Evolutionary conservation across 2,888 invertebrate species (phyloP), one percentile per base, ranked within the genome.

Genomic region (Scaptomyza tumidula): DNA sequence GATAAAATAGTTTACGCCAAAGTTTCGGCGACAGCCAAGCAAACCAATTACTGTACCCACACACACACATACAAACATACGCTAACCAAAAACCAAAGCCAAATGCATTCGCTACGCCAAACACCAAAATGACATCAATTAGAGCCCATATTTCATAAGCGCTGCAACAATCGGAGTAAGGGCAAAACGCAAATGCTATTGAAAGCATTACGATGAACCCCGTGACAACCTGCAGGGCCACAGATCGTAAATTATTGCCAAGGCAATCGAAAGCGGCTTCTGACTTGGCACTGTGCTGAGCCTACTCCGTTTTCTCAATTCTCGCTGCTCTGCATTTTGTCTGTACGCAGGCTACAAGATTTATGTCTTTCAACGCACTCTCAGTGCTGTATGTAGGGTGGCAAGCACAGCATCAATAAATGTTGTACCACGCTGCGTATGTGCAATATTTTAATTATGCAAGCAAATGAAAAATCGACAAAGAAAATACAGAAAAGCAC

Each of bases 361-460:
- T 79, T 81, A 79, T 79, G 82, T 67, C 66, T 81, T 55, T 66
- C 53, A 54, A 24, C 68, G 71, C 45, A 48, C 64, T 41, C 9
- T 64, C 59, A 44, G 59, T 53, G 50, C 61, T 19, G 43, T 24
- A 43, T 48, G 49, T 65, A 58, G 14, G 19, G 24, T 6, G 44
- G 13, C 44, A 19, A 24, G 27, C 31, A 33, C 19, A 67, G 74
- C 71, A 68, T 69, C 75, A 74, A 79, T 78, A 78, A 74, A 75
- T 79, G 82, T 75, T 62, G 71, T 66, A 55, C 16, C 79, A 79
- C 66, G 78, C 79, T 82, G 79, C 69, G 75, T 71, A 70, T 81
- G 64, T 66, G 79, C 66, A 70, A 78, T 78, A 81, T 81, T 74
- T 79, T 81, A 78, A 79, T 78, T 79, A 75, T 81, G 75, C 75